These are phyloP conservation scores for Lontra canadensis DNA, from an alignment of 2,113 vertebrate species.

Conservation along the genomic window DNA sequence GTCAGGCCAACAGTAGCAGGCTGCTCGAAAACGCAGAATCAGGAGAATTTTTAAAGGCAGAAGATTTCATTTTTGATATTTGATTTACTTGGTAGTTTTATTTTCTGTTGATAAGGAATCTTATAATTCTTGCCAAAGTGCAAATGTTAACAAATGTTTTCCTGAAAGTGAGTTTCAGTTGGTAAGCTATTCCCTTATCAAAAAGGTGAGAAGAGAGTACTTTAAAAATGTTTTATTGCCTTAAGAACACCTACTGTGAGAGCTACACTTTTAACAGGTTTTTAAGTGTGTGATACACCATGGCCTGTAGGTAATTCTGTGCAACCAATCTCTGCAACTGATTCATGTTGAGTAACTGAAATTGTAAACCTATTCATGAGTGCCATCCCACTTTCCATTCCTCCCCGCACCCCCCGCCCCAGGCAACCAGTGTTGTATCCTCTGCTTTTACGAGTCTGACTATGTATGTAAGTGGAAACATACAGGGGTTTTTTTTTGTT, in stretches of 20 bases:
- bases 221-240: neutral
- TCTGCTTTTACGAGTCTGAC: neutral
- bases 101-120: constrained; percentile 32
- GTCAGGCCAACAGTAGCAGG: neutral
- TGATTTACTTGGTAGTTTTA: constrained; percentile 1
- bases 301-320: neutral
- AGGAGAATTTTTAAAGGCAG: neutral
- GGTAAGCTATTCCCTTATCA: neutral
- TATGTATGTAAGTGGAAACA: neutral
- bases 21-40: accelerated
- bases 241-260: neutral
- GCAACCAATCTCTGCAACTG: neutral
- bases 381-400: neutral
- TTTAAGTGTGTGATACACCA: neutral
- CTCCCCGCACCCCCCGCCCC: too few relatives aligned
- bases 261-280: neutral
- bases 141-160: neutral
- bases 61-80: neutral
- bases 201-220: neutral
- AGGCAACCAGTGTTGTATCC: neutral
- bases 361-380: neutral
- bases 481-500: neutral
- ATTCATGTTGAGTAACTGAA: neutral
- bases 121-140: neutral
- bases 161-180: neutral